Evolutionary conservation across 2,113 vertebrate genomes (phyloP).

Genomic region (Capricornis sumatraensis): DNA sequence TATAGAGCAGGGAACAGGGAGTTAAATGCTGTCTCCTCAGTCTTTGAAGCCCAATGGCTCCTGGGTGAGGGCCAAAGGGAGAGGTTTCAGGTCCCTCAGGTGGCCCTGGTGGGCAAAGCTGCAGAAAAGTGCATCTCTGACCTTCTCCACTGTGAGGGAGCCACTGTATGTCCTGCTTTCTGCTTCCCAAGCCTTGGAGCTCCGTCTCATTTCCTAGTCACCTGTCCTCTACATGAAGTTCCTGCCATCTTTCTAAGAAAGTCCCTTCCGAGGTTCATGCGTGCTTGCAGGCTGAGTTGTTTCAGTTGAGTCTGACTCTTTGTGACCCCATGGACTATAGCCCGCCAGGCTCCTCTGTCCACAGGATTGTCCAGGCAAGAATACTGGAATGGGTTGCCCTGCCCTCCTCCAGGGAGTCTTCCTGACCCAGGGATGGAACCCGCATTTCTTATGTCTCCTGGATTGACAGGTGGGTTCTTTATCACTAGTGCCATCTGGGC

Average conservation of each 20-base stretch:
- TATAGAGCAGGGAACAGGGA: background rate
- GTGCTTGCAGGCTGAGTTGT: background rate
- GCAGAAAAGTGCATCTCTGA: background rate
- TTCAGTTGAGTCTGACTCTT: background rate
- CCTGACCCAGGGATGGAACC: background rate
- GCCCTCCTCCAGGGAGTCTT: background rate
- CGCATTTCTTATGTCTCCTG: background rate
- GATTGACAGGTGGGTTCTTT: background rate
- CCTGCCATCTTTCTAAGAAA: background rate
- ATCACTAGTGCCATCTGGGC: background rate
- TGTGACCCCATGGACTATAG: background rate
- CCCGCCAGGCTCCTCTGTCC: background rate
- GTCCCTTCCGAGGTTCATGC: background rate
- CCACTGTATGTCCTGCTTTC: fast-evolving
- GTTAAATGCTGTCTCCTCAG: background rate
- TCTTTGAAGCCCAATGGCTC: background rate
- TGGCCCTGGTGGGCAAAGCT: background rate
- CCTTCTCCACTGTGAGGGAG: fast-evolving
- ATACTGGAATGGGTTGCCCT: background rate
- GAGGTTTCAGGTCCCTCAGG: background rate
- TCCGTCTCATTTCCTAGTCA: background rate
- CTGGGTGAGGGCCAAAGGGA: background rate
- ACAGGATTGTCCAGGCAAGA: background rate
- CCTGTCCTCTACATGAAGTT: background rate
- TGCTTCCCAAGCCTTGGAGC: background rate